Conservation (phyloP, 2,113 vertebrate genomes). For the Fukomys damarensis region DNA sequence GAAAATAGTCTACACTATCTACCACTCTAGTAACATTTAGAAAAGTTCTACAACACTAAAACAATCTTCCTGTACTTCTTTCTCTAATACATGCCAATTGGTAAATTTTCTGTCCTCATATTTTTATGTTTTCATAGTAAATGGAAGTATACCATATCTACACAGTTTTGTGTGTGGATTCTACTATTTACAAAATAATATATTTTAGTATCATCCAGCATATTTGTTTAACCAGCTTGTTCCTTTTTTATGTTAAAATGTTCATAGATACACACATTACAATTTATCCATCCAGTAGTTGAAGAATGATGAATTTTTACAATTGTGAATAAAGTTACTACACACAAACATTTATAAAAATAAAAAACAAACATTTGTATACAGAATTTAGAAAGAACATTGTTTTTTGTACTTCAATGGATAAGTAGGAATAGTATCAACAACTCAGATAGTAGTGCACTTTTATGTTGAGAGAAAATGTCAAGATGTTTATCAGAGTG, state of each 20-base stretch:
- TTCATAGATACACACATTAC: background rate
- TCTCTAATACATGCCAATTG: background rate
- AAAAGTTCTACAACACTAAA: background rate
- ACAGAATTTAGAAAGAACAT: background rate
- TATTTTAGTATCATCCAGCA: background rate
- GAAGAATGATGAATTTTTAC: background rate
- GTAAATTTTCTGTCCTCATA: background rate
- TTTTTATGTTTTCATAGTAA: background rate
- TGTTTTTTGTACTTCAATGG: background rate
- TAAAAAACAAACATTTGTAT: background rate
- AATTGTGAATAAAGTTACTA: background rate
- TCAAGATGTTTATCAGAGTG: background rate
- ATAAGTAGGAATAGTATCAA: background rate
- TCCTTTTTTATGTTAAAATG: background rate
- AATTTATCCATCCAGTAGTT: background rate
- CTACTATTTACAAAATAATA: background rate
- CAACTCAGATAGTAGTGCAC: background rate
- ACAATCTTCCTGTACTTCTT: background rate
- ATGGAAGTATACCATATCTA: background rate
- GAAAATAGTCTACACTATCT: background rate
- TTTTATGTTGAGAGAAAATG: background rate
- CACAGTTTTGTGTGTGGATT: background rate
- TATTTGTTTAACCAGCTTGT: background rate
- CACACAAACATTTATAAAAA: background rate
- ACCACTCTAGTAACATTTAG: background rate